Percentiles rank a stretch among this genome's conserved stretches.
Evolutionary conservation across 2,888 invertebrate species (phyloP).

Genomic region (Eupelmus urozonus): DNA sequence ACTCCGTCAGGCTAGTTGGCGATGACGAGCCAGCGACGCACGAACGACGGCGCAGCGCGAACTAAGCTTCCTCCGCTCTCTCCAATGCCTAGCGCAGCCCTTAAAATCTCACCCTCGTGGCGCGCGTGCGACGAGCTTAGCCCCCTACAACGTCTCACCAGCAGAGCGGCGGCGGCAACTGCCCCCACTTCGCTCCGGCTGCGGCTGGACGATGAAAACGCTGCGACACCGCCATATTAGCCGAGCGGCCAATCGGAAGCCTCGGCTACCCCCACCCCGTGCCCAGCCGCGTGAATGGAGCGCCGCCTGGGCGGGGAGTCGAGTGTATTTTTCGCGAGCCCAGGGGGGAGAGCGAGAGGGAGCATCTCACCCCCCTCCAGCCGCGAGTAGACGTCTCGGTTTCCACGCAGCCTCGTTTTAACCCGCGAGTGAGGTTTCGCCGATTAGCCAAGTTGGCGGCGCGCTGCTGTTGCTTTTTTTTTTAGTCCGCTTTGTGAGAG

Average conservation of each 20-base stretch:
- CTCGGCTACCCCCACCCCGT: slow-evolving; percentile 73
- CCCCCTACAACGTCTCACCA: background rate
- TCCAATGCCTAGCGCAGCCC: slow-evolving; percentile 74
- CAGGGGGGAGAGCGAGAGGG: too few relatives aligned
- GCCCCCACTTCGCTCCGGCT: background rate
- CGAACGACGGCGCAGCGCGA: slow-evolving; percentile 78
- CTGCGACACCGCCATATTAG: slow-evolving; percentile 77
- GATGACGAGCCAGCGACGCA: background rate
- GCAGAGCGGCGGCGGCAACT: background rate
- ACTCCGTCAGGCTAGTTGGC: too few relatives aligned
- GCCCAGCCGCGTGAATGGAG: slow-evolving; percentile 70
- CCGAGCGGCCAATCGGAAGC: slow-evolving; percentile 78
- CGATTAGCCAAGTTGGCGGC: slow-evolving; percentile 52
- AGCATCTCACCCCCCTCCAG: slow-evolving; percentile 38
- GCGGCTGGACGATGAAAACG: too few relatives aligned
- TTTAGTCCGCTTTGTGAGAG: too few relatives aligned
- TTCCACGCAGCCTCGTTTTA: slow-evolving; percentile 58
- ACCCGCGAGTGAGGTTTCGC: slow-evolving; percentile 61
- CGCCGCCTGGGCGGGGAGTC: slow-evolving; percentile 76
- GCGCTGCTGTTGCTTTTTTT: background rate
- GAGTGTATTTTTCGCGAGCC: too few relatives aligned
- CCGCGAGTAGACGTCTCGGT: slow-evolving; percentile 45
- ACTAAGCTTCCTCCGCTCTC: slow-evolving; percentile 76
- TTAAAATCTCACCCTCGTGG: too few relatives aligned
- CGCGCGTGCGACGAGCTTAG: too few relatives aligned